Base-by-base conservation (phyloP, 2,888 invertebrate genomes). In the Nemoura dubitans region DNA sequence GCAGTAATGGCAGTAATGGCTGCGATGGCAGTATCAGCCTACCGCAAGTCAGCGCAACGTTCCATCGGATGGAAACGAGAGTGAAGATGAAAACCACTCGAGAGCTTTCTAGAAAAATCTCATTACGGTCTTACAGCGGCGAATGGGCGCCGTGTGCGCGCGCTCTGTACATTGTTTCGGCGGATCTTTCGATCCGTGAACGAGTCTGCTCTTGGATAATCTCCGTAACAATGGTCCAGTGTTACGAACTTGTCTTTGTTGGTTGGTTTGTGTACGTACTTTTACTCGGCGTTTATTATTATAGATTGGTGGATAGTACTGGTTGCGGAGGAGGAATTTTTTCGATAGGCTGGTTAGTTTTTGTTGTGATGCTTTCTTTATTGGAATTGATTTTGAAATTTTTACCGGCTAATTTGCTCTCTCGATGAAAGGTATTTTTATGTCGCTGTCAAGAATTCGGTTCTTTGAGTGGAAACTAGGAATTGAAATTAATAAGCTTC, bases 311-410 rank as follows among this genome's bases (percentile, higher is more conserved):
- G 10, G 36, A 3, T 3, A 2, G 59, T 14, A 10, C 59, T 1
- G 59, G 2, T 59, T 7, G 59, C 59, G 16, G 21, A 21, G 21
- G 59, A 16, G 59, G 59, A 36, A 10, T 36, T 3, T 36, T 36
- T 36, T 21, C 59, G 14, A 21, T 21, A 10, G 36, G 36, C 59
- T 59, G 59, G 59, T 59, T 36, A 6, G 36, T 59, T 59, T 59
- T 59, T 59, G 59, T 59, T 59, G 59, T 59, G 59, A 59, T 59
- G 59, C 59, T 59, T 59, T 59, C 59, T 59, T 59, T 59, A 21
- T 14, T 14, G 59, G 59, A 59, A 59, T 59, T 59, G 59, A 59
- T 59, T 59, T 59, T 59, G 2, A 7, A 59, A 59, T 59, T 59
- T 59, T 59, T 59, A 21, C 59, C 59, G 59, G 59, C 3, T 59